Evolutionary conservation across 1,140 invertebrate genomes (phyloP).

Genomic region (Dreissena rostriformis): DNA sequence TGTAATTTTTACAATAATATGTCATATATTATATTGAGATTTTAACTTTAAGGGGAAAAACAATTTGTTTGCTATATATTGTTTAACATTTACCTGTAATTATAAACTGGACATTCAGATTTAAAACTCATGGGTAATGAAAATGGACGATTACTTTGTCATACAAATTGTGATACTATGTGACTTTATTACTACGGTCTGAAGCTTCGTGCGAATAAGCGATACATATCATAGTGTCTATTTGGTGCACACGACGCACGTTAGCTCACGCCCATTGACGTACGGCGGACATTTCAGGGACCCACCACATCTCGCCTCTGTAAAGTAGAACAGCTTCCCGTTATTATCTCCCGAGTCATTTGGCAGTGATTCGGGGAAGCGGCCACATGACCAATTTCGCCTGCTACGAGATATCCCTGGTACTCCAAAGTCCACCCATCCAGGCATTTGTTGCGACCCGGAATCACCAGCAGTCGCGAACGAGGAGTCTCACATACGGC

Average conservation of each 20-base stretch:
- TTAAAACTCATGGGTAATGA: too few relatives aligned
- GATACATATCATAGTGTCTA: background rate
- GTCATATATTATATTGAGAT: too few relatives aligned
- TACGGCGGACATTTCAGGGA: conserved; percentile 38
- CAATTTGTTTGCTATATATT: too few relatives aligned
- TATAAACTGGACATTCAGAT: too few relatives aligned
- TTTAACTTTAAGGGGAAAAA: too few relatives aligned
- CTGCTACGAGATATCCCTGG: conserved; percentile 25
- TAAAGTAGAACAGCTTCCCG: conserved; percentile 25
- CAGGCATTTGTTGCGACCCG: conserved; percentile 45
- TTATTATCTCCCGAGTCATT: background rate
- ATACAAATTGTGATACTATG: too few relatives aligned
- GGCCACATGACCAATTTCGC: background rate
- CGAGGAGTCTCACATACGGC: conserved; percentile 51
- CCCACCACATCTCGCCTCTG: conserved; percentile 34
- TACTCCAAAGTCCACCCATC: conserved; percentile 55
- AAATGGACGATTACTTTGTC: too few relatives aligned
- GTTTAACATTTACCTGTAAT: too few relatives aligned
- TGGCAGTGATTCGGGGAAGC: conserved; percentile 10
- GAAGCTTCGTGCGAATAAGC: too few relatives aligned
- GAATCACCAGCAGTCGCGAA: conserved; percentile 36
- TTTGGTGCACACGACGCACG: conserved; percentile 33
- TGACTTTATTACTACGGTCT: too few relatives aligned
- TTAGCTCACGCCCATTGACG: conserved; percentile 22
- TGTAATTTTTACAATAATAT: too few relatives aligned